Base-by-base conservation (phyloP, 2,113 vertebrate species). In the Melanocharis versteri region DNA sequence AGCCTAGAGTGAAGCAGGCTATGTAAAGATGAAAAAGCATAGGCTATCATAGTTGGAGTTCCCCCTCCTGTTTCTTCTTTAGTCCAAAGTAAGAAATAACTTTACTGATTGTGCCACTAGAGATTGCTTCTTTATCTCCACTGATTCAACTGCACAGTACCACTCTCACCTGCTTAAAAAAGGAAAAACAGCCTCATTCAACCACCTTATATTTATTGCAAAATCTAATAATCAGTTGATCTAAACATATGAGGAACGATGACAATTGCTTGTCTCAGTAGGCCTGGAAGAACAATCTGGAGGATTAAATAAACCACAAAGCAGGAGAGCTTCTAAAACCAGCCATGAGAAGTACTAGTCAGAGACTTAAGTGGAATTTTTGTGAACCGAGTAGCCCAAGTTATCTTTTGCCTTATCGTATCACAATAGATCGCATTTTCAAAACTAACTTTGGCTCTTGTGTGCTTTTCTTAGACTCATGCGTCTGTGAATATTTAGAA, bases 401-500 rank as follows among this genome's bases (percentile, higher is more conserved):
- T 50, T 78, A 45, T 40, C 35, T 75, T 70, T 84, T 60, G 23
- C 42, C 16, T 13, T 79, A 50, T 70, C 31, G 24, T 82, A 76
- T 69, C 28, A 61, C 39, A 92, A 58, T 30, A 77, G 26, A 61
- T 80, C 28, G 62, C 19, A 20, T 86, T 53, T 87, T 72, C 24
- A 60, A 75, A 84, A 61, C 23, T n/a, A 60, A 47, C 27, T 92
- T 61, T 70, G 64, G 17, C 4, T 80, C 21, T 90, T 40, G 3
- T 39, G 7, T 42, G 44, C 71, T 95, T 96, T 95, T 91, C 70
- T 89, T 89, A 87, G 77, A 69, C 53, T 94, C 9, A 1, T 35
- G 20, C 70, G 96, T 89, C 91, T 94, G 65, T 80, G 77, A 89
- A 61, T 80, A 87, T 85, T 91, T 85, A 87, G 71, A 86, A 75